Evolutionary conservation across 1,140 invertebrate species (phyloP).

Genomic region (Rhagoletis pomonella): DNA sequence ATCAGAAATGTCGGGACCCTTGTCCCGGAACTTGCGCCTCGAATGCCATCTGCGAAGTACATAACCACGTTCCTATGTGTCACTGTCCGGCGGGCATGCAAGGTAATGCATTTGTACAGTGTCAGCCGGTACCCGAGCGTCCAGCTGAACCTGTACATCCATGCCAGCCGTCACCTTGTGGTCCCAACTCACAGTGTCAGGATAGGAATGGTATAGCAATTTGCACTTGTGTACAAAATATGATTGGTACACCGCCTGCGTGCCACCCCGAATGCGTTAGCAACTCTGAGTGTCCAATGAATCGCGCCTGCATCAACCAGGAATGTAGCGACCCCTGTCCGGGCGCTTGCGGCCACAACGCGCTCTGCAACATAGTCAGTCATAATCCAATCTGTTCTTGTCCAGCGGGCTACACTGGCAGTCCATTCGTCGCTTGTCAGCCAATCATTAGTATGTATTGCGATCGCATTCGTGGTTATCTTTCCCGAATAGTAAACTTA

Average conservation of each 20-base stretch:
- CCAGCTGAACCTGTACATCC: constrained; percentile 70
- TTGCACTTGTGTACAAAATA: constrained; percentile 82
- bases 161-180: constrained; percentile 83
- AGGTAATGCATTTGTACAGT: constrained; percentile 82
- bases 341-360: constrained; percentile 81
- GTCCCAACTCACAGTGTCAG: constrained; percentile 81
- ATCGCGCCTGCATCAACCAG: constrained; percentile 81
- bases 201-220: constrained; percentile 77
- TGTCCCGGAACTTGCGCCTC: constrained; percentile 83
- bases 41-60: constrained; percentile 80
- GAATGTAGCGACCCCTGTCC: constrained; percentile 82
- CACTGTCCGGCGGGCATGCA: constrained; percentile 80
- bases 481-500: constrained; percentile 60
- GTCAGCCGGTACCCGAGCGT: constrained; percentile 72
- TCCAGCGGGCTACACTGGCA: constrained; percentile 80
- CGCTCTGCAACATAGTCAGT: constrained; percentile 81
- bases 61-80: constrained; percentile 82
- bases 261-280: constrained; percentile 83
- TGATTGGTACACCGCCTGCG: constrained; percentile 83
- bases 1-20: constrained; percentile 82
- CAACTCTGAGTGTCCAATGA: constrained; percentile 81
- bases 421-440: constrained; percentile 82
- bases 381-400: constrained; percentile 86
- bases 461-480: not conserved
- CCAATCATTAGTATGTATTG: constrained; percentile 77